Base-by-base conservation (phyloP, 2,888 invertebrate genomes). In the Oscheius onirici region DNA sequence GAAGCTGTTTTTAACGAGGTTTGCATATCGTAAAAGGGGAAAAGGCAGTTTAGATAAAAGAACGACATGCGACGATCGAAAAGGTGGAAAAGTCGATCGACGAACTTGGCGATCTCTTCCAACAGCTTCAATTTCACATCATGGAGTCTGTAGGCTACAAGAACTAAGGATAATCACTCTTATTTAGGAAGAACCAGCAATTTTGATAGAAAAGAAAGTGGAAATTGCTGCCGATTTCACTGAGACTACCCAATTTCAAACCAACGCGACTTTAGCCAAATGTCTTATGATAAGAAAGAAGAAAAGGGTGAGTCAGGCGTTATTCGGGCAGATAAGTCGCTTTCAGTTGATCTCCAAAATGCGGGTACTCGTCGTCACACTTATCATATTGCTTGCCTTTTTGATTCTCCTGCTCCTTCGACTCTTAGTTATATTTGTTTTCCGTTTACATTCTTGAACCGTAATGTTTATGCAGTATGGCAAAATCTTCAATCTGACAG, bases 401-500 rank as follows among this genome's bases (percentile, higher is more conserved):
- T 49, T 49, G 6, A 15, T 49, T 20, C 8, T 22, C 17, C 17
- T 49, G 2, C 22, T 49, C 17, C 49, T 49, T 3, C 10, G 49
- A 22, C 17, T 49, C 2, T 49, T 49, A 10, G 17, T 22, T 2
- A 15, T 17, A 17, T 10, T 10, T 10, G 20, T 49, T 10, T 20
- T 17, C 17, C 17, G 17, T 49, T 10, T 22, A 17, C 17, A 20
- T 17, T 22, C 17, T 15, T 49, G 17, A 49, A 49, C 22, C 49
- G 2, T 40, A 40, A n/a, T 15, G 51, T 22, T 20, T 34, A 34
- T 61, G 34, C 34, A 34, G 34, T 17, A 10, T 20, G n/a, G 17
- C 22, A 2, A 17, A 49, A 17, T 17, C 2, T 20, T 68, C 58
- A 74, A 72, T 81, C 81, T 15, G 75, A 61, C 13, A 81, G 61